A percentile compares a stretch with the other conserved stretches of the same genome.
phyloP scores from a whole-genome alignment of 2,888 invertebrate species.

The Cephus pygmeus region DNA sequence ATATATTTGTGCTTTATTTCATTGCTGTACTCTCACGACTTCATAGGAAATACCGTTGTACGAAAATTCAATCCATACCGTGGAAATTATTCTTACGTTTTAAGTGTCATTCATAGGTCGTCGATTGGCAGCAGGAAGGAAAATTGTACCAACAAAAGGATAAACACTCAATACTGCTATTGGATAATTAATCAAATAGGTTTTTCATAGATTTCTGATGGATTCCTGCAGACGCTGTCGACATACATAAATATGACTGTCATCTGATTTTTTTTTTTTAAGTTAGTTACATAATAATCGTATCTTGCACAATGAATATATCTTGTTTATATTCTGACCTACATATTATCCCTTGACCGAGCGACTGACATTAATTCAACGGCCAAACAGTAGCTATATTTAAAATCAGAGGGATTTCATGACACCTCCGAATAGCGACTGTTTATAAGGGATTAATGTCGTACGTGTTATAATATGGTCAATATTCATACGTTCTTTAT shows the following conservation, averaged over 20 bases:
- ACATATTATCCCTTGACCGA: slow-evolving; percentile 5
- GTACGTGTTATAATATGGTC: neutral
- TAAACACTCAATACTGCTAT: neutral
- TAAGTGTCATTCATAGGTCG: neutral
- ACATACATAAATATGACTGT: neutral
- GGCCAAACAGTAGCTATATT: neutral
- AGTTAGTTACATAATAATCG: neutral
- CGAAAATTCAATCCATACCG: neutral
- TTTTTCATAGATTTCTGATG: neutral
- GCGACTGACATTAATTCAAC: neutral
- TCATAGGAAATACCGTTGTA: neutral
- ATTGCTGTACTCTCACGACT: neutral
- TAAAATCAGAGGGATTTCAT: neutral
- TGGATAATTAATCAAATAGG: neutral
- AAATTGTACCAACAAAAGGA: neutral
- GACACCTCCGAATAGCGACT: neutral
- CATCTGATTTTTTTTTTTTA: neutral
- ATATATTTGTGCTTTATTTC: neutral
- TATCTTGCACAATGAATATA: slow-evolving; percentile 2
- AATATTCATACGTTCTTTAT: slow-evolving; percentile 13
- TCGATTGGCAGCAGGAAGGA: neutral
- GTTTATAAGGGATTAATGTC: neutral
- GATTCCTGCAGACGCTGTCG: neutral
- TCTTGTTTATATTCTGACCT: slow-evolving; percentile 4
- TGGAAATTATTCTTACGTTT: neutral